Evolutionary conservation across 2,888 invertebrate species (phyloP).

Genomic region (Trichopria drosophilae): DNA sequence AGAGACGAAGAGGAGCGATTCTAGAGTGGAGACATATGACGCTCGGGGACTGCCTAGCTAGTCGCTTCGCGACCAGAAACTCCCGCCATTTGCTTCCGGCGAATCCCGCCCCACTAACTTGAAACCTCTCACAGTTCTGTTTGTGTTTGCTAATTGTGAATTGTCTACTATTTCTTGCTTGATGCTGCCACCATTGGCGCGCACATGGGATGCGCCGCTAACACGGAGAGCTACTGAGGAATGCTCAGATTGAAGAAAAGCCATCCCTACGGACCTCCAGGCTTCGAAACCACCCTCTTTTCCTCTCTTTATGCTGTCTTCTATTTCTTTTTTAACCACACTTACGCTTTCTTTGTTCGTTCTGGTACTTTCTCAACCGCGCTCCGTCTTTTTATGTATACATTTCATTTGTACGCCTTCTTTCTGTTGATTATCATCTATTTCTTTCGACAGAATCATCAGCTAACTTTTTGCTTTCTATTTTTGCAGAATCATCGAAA

Average conservation of each 20-base stretch:
- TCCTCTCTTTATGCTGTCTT: slow-evolving; percentile 31
- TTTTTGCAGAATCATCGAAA: too few species aligned
- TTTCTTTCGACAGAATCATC: too few species aligned
- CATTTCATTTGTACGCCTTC: too few species aligned
- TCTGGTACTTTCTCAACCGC: slow-evolving; percentile 33
- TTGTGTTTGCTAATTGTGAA: slow-evolving; percentile 60
- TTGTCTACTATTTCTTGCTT: slow-evolving; percentile 53
- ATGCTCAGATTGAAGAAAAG: slow-evolving; percentile 53
- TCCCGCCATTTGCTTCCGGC: slow-evolving; percentile 49
- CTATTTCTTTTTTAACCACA: slow-evolving; percentile 25
- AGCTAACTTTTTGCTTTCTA: too few species aligned
- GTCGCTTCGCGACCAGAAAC: slow-evolving; percentile 42
- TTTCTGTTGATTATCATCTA: too few species aligned
- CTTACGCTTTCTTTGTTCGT: slow-evolving; percentile 23
- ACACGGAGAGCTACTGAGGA: slow-evolving; percentile 39
- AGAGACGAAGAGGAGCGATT: slow-evolving; percentile 38
- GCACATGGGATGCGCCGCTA: slow-evolving; percentile 40
- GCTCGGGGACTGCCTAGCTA: slow-evolving; percentile 44
- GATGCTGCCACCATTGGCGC: slow-evolving; percentile 43
- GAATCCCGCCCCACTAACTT: slow-evolving; percentile 45
- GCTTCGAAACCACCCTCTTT: slow-evolving; percentile 31
- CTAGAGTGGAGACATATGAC: slow-evolving; percentile 38
- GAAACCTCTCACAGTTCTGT: slow-evolving; percentile 54
- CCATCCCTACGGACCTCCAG: slow-evolving; percentile 38
- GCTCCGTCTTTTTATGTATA: too few species aligned